Evolutionary conservation across 2,888 invertebrate species (phyloP), one percentile per base, ranked within the genome.

Genomic region (Charanyca ferruginea): DNA sequence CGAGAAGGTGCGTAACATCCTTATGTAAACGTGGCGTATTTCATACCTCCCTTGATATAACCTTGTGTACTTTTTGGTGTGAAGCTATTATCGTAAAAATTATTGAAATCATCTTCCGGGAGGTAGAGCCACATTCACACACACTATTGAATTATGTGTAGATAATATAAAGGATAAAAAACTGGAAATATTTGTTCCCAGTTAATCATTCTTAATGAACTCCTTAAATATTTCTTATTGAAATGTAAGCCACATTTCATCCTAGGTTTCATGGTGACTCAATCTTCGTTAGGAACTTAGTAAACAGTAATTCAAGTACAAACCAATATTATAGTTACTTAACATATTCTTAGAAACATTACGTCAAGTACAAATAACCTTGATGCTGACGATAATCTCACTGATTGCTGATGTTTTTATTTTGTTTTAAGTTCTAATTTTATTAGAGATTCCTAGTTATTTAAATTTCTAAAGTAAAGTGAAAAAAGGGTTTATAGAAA

Each of bases 331-430:
- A 49, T 41, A 23, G 22, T 48, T 44, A 68, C 18, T 44, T 55
- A 18, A 22, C 63, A 74, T 44, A 62, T 73, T 68, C 75, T 53
- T 44, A 44, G 69, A 74, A 73, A 54, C 16, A 57, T 74, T 68
- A 63, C 73, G 49, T 74, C 59, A 63, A 63, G 13, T 55, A 23
- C 45, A 72, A 62, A 58, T 67, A 73, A 3, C 74, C 68, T 63
- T 63, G 51, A 52, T 48, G 47, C 3, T 41, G n/a, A 57, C 47
- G 44, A 69, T 69, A 68, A 69, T 63, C 47, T 58, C n/a, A 44
- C 42, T 32, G 51, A 68, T 67, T 23, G 54, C 38, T 41, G n/a
- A 20, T 61, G 38, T 41, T 61, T 72, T 65, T 55, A 66, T 55
- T 59, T n/a, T 47, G 20, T 48, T 41, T 44, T 22, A 45, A 22